phyloP scores from a whole-genome alignment of 1,140 invertebrate species.

The Drosophila sucinea region DNA sequence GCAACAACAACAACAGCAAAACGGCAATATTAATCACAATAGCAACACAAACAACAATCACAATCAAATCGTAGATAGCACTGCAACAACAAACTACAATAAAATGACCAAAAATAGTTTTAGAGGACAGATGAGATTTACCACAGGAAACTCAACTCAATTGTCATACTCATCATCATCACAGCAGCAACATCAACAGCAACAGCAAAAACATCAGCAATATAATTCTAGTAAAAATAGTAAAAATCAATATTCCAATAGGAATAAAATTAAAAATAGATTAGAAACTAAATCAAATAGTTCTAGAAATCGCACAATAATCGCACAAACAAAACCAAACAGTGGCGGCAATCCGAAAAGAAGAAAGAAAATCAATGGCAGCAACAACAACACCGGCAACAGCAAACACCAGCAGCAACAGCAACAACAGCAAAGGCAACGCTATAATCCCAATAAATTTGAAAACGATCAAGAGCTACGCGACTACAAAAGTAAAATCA shows the following conservation, averaged over 20 bases:
- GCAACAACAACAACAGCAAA: constrained; percentile 46
- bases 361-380: constrained; percentile 9
- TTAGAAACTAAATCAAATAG: constrained; percentile 52
- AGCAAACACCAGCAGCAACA: constrained; percentile 40
- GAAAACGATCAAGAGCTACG: constrained; percentile 76
- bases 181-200: constrained; percentile 52
- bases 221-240: constrained; percentile 73
- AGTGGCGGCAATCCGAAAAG: constrained; percentile 35
- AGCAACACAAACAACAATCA: constrained; percentile 38
- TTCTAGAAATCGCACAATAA: constrained; percentile 44
- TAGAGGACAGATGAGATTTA: constrained; percentile 80
- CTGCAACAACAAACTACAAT: constrained; percentile 60
- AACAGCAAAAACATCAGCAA: constrained; percentile 48
- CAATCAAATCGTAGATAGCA: constrained; percentile 67
- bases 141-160: constrained; percentile 65
- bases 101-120: constrained; percentile 83
- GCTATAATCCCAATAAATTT: constrained; percentile 67
- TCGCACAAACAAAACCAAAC: constrained; percentile 21
- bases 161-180: constrained; percentile 76
- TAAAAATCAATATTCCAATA: constrained; percentile 63
- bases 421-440: constrained; percentile 45
- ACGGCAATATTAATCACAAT: constrained; percentile 41
- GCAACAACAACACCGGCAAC: constrained; percentile 23
- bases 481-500: constrained; percentile 82
- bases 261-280: constrained; percentile 58